Evolutionary conservation across 2,797 vertebrate genomes (phyloP).

Genomic region (Margarornis squamiger): DNA sequence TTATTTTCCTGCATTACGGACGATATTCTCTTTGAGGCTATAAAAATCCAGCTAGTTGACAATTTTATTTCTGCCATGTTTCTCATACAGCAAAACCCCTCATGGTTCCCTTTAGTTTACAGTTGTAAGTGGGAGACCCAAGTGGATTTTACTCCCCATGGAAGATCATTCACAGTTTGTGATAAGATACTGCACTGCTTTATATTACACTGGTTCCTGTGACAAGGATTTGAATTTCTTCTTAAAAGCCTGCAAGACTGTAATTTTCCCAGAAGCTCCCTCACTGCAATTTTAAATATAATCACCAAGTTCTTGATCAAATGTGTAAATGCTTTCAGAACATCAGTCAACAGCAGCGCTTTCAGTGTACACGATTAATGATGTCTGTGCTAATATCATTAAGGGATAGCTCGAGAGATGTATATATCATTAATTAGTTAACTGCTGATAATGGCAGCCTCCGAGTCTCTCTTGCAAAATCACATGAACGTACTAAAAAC

Average conservation of each 20-base stretch:
- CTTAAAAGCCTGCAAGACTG: neutral
- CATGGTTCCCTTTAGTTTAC: slow-evolving; percentile 25
- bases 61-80: slow-evolving; percentile 57
- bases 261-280: slow-evolving; percentile 10
- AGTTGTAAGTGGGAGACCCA: slow-evolving; percentile 16
- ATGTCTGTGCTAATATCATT: slow-evolving; percentile 40
- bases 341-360: slow-evolving; percentile 35
- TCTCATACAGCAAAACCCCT: neutral
- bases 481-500: neutral
- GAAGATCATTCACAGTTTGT: neutral
- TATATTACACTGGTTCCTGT: neutral
- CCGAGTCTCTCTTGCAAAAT: neutral
- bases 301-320: slow-evolving; percentile 47
- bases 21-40: slow-evolving; percentile 42
- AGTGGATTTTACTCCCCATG: slow-evolving; percentile 2
- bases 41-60: slow-evolving; percentile 42
- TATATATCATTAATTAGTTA: slow-evolving; percentile 55
- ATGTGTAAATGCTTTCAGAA: slow-evolving; percentile 49
- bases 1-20: slow-evolving; percentile 39
- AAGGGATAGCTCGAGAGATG: slow-evolving; percentile 29
- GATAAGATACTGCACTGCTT: neutral
- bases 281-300: slow-evolving; percentile 26
- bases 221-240: neutral
- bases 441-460: slow-evolving; percentile 53
- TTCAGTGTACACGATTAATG: slow-evolving; percentile 21